Base-by-base conservation (phyloP, 2,888 invertebrate genomes). In the Rhynchonema sp. region DNA sequence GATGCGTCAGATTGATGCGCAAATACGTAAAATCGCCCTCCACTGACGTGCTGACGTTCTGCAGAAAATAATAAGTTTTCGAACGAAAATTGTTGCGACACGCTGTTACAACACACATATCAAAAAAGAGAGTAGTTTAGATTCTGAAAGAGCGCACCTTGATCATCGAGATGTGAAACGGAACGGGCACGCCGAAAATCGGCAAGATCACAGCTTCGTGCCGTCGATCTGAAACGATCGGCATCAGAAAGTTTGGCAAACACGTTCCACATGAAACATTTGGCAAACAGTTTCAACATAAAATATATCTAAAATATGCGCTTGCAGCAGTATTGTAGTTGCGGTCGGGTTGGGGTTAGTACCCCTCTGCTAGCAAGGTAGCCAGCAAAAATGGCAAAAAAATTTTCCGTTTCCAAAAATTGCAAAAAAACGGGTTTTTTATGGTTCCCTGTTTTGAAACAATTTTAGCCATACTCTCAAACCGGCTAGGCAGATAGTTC, bases 1-100 rank as follows among this genome's bases (percentile, higher is more conserved):
- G 98, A 76, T 94, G 92, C 77, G 91, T 94, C 76, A 98, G 98
- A 76, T 98, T 98, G 70, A 98, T 86, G 73, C 82, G 84, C 66
- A 98, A 82, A 76, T 98, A 99, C 0, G 96, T 96, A 77, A 92
- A 96, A 75, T 96, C 96, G 3, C 98, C 92, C 77, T 99, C 98
- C 22, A 96, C 89, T 0, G 92, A 91, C 76, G 92, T 90, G 0
- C 92, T 92, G 70, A 96, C 92, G 74, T 98, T 98, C 79, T 78
- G 57, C 23, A 57, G 65, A 53, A n/a, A 38, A 38, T 17, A 13
- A 13, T 13, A 38, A 38, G 38, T 38, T 6, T 17, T 38, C 9
- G 38, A 13, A 13, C 17, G 38, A 38, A 38, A 17, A 38, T 17
- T 13, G 38, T 13, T 17, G 38, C 17, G 6, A 17, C 38, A 38